Evolutionary conservation across 53 echinoderm and acorn worm genomes (phyloP), one percentile per base, ranked within the genome.

Genomic region (Apostichopus leukothele): DNA sequence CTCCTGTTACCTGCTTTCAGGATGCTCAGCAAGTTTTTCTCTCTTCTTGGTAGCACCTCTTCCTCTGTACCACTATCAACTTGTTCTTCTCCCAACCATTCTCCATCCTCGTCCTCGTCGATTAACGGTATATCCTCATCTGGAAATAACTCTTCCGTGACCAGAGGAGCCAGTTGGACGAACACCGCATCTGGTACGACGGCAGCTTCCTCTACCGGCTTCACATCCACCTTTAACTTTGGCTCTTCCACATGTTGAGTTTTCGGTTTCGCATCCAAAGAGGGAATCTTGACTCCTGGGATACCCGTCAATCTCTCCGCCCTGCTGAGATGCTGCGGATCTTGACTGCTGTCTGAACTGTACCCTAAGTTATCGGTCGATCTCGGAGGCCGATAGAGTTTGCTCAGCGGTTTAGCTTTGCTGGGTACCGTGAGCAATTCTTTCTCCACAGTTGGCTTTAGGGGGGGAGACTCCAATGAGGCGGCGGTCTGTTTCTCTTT

Each of bases 271-370:
- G 88, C 7, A 9, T 85, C 50, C 85, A 50, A 6, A 12, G 85
- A 22, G 50, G 67, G 85, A 18, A 85, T 85, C 39, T 85, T 59
- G 16, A 85, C 50, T 18, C 85, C 85, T 27, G 67, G 66, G 21
- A 85, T 85, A 8, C 85, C 85, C 12, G 67, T 67, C 66, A 85
- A 50, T 16, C 85, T 85, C 85, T 85, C 85, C 5, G 85, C 85
- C 50, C 85, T 85, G 12, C 27, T 67, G 12, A 63, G 51, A 9
- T 67, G 67, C 67, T 85, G 85, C 1, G 79, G 89, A 16, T 89
- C 90, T 12, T 92, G 92, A 90, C 97, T 95, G 89, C 97, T 97
- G 83, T 97, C 97, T 20, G 97, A 97, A 81, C 95, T 95, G 78
- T 83, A 95, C 1, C 97, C 97, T 53, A 97, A 89, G 74, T 97